Percentiles rank a stretch among this genome's conserved stretches.
These are phyloP conservation scores for Nyctibius bracteatus DNA, from an alignment of 2,113 vertebrate species.

Conservation along the genomic window DNA sequence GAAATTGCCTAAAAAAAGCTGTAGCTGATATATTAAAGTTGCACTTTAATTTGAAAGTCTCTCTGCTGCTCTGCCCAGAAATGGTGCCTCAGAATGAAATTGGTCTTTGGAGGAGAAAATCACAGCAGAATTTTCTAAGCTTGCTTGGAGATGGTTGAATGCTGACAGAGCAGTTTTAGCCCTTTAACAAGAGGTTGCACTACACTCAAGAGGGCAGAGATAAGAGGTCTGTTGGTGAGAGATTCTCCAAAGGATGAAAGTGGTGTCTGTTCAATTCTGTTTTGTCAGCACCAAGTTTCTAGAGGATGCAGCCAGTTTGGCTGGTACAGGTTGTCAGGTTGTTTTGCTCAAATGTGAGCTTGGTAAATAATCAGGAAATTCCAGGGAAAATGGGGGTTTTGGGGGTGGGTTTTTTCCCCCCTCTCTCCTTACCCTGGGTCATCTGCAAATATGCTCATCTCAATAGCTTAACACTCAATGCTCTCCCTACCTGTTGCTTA, in stretches of 20 bases:
- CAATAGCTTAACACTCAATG: neutral
- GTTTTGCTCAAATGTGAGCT: neutral
- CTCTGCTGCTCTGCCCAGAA: neutral
- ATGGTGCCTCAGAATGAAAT: neutral
- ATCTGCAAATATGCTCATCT: neutral
- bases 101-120: neutral
- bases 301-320: neutral
- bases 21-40: neutral
- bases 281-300: neutral
- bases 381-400: neutral
- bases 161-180: neutral
- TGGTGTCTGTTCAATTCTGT: neutral
- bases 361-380: neutral
- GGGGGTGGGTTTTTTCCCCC: too few species aligned
- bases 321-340: neutral
- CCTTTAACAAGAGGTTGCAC: neutral
- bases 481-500: neutral
- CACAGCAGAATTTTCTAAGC: neutral
- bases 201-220: neutral
- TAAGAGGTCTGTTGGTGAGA: neutral
- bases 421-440: neutral
- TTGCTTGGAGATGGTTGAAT: neutral
- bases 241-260: neutral
- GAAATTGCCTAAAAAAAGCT: neutral
- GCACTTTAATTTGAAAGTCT: neutral